These are phyloP conservation scores for Hipparchia sbordonii DNA, from an alignment of 2,888 invertebrate species.

Conservation along the genomic window DNA sequence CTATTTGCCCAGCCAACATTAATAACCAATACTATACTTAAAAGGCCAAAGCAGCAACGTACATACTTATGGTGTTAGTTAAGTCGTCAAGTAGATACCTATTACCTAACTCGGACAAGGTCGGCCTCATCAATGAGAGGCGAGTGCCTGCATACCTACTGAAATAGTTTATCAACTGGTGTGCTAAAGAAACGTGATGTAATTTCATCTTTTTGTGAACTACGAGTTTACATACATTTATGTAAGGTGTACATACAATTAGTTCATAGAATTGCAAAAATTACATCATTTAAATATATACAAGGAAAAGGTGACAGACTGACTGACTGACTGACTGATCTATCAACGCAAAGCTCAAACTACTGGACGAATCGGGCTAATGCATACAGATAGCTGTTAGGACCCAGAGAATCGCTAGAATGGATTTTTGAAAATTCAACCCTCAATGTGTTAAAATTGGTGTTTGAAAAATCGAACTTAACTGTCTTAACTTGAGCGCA, in stretches of 20 bases:
- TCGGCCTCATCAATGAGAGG: slow-evolving; percentile 7
- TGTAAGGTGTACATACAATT: too few species aligned
- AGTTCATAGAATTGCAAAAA: background rate
- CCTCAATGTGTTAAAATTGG: too few species aligned
- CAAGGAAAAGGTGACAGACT: too few species aligned
- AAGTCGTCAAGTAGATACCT: slow-evolving; percentile 25
- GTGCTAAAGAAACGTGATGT: slow-evolving; percentile 23
- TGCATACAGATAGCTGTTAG: too few species aligned
- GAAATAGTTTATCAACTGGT: slow-evolving; percentile 14
- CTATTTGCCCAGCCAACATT: background rate
- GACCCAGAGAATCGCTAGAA: too few species aligned
- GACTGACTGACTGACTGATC: too few species aligned
- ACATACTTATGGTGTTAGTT: slow-evolving; percentile 12
- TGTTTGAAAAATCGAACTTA: too few species aligned
- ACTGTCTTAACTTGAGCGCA: too few species aligned
- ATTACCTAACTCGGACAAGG: slow-evolving; percentile 37
- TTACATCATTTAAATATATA: background rate
- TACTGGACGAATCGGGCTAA: too few species aligned
- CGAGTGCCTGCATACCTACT: background rate
- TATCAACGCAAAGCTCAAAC: too few species aligned
- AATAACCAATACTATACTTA: background rate
- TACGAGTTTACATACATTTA: background rate
- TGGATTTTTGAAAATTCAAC: too few species aligned
- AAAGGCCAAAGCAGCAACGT: slow-evolving; percentile 13
- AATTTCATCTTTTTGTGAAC: background rate